Evolutionary conservation across 2,113 vertebrate species (phyloP).

Genomic region (Ramphastos sulfuratus): DNA sequence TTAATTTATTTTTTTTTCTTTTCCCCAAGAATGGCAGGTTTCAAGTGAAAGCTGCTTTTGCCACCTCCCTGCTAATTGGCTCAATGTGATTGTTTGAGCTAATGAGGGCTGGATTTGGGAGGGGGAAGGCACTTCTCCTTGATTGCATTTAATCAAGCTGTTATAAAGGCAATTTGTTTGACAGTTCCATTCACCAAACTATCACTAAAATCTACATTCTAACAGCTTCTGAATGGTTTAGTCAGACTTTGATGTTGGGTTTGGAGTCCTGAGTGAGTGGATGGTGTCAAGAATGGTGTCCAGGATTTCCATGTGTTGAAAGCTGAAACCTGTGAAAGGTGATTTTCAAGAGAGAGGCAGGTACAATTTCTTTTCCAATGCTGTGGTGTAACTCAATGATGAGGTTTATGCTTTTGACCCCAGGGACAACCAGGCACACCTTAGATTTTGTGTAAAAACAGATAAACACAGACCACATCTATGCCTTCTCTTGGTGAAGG

Average conservation of each 20-base stretch:
- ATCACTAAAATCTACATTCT: conserved; percentile 58
- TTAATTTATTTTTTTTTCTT: background rate
- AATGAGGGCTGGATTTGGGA: conserved; percentile 25
- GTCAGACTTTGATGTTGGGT: conserved; percentile 17
- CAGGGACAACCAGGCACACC: background rate
- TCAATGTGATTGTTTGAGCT: conserved; percentile 61
- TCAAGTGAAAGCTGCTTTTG: conserved; percentile 65
- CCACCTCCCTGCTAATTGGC: conserved; percentile 66
- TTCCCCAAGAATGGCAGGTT: background rate
- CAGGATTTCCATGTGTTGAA: background rate
- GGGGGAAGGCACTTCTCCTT: conserved; percentile 28
- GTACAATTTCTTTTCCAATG: background rate
- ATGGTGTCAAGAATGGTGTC: background rate
- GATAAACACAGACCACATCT: background rate
- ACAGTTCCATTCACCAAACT: conserved; percentile 65
- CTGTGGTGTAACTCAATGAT: background rate
- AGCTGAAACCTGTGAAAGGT: background rate
- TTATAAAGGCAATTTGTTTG: conserved; percentile 73
- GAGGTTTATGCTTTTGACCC: background rate
- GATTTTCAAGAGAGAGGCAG: background rate
- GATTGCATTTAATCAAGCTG: conserved; percentile 55
- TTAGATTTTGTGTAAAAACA: background rate
- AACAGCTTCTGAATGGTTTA: conserved; percentile 60
- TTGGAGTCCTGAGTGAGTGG: conserved; percentile 5
- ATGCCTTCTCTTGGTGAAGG: background rate